These are phyloP conservation scores for Xanthorhoe designata DNA, from an alignment of 2,888 invertebrate genomes.

Conservation along the genomic window DNA sequence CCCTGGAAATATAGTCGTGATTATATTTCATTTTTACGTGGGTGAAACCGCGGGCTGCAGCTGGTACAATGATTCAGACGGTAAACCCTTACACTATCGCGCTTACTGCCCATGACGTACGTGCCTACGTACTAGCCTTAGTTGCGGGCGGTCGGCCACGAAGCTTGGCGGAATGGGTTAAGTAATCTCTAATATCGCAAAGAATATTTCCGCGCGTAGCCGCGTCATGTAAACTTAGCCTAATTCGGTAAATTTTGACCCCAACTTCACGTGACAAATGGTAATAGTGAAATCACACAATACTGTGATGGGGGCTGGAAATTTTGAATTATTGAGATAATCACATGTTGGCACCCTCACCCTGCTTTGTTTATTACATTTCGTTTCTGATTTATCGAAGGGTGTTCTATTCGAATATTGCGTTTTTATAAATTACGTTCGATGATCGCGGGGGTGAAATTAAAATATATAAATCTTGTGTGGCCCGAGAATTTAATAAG, in stretches of 20 bases:
- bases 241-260: conserved; percentile 19
- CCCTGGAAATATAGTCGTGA: no score
- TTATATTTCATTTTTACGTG: no score
- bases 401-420: conserved; percentile 46
- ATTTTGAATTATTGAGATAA: conserved; percentile 48
- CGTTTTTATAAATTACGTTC: conserved; percentile 51
- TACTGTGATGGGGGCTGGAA: conserved; percentile 47
- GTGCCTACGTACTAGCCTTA: no score
- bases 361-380: conserved; percentile 48
- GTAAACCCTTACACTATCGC: no score
- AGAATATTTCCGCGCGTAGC: no score
- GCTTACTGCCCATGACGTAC: no score
- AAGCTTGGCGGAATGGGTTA: no score
- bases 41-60: no score
- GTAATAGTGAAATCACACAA: conserved; percentile 52
- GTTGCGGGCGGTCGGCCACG: no score
- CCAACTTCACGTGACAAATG: conserved; percentile 55
- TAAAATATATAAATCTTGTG: conserved; percentile 56
- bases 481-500: conserved; percentile 37
- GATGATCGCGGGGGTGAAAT: conserved; percentile 46
- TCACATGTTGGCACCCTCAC: conserved; percentile 48
- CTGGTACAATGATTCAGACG: no score
- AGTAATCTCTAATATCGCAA: no score
- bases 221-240: no score
- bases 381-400: conserved; percentile 46